phyloP scores from a whole-genome alignment of 2,797 vertebrate genomes.

The Halcyon smyrnensis region DNA sequence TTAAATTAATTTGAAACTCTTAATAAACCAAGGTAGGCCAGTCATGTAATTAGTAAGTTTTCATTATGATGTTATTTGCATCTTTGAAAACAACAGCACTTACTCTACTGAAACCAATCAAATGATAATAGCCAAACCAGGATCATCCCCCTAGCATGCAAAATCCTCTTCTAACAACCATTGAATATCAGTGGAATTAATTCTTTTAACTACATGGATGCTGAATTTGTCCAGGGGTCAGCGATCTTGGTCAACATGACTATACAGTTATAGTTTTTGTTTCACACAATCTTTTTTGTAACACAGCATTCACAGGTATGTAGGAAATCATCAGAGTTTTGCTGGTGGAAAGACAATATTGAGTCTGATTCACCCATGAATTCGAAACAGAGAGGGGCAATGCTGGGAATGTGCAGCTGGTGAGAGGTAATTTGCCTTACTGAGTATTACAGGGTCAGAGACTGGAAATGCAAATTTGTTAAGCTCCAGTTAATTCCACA shows the following conservation, averaged over 20 bases:
- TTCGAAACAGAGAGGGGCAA: neutral
- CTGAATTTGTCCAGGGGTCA: neutral
- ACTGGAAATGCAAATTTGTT: conserved; percentile 45
- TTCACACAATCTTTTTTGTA: neutral
- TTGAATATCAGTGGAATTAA: neutral
- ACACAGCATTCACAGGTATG: neutral
- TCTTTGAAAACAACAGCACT: neutral
- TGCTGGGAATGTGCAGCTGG: conserved; percentile 4
- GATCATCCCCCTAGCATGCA: neutral
- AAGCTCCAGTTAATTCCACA: conserved; percentile 28
- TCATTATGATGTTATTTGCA: neutral
- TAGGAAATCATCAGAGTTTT: neutral
- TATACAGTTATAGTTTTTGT: neutral
- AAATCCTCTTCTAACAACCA: neutral
- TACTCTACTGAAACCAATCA: neutral
- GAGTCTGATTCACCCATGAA: neutral
- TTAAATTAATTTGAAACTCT: conserved; percentile 41
- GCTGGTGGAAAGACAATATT: neutral
- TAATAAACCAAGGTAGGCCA: conserved; percentile 20
- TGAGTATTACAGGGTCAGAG: conserved; percentile 31
- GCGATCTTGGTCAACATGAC: neutral
- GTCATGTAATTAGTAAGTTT: conserved; percentile 35
- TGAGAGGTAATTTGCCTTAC: conserved; percentile 55
- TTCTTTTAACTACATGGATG: neutral
- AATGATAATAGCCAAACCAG: neutral